Base-by-base conservation (phyloP, 2,113 vertebrate genomes). In the Microcebus griseorufus region DNA sequence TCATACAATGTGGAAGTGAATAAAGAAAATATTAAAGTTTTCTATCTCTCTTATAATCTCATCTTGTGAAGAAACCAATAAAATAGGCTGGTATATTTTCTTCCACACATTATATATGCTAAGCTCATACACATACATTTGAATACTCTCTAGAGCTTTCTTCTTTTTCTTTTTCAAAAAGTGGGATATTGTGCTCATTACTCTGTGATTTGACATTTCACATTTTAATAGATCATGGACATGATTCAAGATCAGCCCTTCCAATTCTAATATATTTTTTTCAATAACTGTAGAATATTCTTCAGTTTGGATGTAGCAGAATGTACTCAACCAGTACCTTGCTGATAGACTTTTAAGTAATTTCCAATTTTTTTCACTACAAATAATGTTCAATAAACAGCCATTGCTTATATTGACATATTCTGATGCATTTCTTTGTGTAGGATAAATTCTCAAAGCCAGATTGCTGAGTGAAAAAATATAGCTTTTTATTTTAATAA, bases 141-240 rank as follows among this genome's bases (percentile, higher is more conserved):
- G 58, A 79, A 78, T 32, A 72, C 13, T 76, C 9, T 75, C 79
- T 48, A 25, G 53, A 34, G 29, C 22, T 67, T 76, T 64, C 14
- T 89, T 76, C 34, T 60, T 76, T 92, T 88, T 69, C 62, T 11
- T 60, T 87, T 96, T 88, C 65, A 2, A 93, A 91, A 94, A 82
- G 60, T 80, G 22, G 29, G 10, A 48, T 42, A 83, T 25, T 79
- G 42, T 65, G 51, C 64, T 58, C 60, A 88, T 91, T 84, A 34
- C 60, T 95, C 87, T 88, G 17, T 37, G n/a, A 62, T 76, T 80
- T 96, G 86, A 96, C 62, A 88, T 76, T 95, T 62, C 48, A 85
- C 14, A 93, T 91, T 87, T 22, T 12, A 70, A 65, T 70, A 48
- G 80, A 81, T 73, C 39, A n/a, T 69, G n/a, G 11, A 79, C 14